A percentile compares a stretch with the other conserved stretches of the same genome.
Conservation (phyloP, 2,113 vertebrate species). For the Crotalus tigris region DNA sequence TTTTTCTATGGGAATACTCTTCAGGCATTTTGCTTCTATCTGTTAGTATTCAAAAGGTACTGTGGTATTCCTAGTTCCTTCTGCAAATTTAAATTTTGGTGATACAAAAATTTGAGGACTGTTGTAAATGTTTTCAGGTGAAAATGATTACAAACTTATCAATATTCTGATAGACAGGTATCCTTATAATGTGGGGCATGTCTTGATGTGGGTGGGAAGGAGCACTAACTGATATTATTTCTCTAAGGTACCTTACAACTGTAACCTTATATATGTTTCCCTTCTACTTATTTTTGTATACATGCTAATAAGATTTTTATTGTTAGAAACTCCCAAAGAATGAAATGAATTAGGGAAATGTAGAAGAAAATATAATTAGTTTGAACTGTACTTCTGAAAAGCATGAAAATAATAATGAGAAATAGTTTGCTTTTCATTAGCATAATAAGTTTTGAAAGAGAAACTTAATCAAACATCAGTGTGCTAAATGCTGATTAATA, state of each 20-base stretch:
- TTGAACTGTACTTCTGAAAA: not conserved
- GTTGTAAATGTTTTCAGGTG: not conserved
- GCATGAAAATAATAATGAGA: constrained; percentile 14
- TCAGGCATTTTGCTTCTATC: not conserved
- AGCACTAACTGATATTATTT: not conserved
- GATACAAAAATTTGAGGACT: not conserved
- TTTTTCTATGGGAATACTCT: not conserved
- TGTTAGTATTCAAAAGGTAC: not conserved
- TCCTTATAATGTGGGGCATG: not conserved
- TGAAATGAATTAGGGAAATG: not conserved
- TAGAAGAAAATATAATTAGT: not conserved
- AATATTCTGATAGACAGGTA: not conserved
- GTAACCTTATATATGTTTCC: not conserved
- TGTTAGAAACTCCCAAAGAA: not conserved
- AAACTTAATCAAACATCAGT: constrained; percentile 17
- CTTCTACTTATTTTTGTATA: not conserved
- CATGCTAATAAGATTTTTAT: not conserved
- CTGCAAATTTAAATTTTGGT: not conserved
- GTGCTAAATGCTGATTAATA: constrained; percentile 18
- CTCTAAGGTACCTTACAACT: not conserved
- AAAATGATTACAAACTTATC: not conserved
- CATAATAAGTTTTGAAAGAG: constrained; percentile 26
- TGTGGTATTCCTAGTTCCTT: not conserved
- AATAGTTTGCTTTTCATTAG: constrained; percentile 31
- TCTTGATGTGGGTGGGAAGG: not conserved